These are phyloP conservation scores for Felis chaus DNA, from an alignment of 2,113 vertebrate species.

Conservation along the genomic window DNA sequence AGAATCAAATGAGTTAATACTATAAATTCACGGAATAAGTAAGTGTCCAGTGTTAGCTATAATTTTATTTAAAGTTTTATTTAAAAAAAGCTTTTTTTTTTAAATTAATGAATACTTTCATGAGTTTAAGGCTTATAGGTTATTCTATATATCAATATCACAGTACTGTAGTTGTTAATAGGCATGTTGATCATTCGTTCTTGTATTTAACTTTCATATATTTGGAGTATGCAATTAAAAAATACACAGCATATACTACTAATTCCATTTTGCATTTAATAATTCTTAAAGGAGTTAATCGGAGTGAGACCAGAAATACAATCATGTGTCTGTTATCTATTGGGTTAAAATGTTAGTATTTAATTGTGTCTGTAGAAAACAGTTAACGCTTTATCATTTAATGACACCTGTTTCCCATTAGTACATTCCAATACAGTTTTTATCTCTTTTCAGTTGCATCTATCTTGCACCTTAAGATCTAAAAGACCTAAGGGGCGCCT, in stretches of 20 bases:
- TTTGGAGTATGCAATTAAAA: neutral
- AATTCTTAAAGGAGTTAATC: neutral
- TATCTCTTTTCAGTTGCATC: constrained; percentile 1
- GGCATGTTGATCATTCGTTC: neutral
- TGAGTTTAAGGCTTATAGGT: neutral
- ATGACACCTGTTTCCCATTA: neutral
- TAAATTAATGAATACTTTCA: neutral
- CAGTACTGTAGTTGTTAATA: neutral
- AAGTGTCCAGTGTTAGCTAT: neutral
- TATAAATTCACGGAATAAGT: neutral
- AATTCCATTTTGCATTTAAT: neutral
- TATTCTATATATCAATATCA: neutral
- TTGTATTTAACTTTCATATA: neutral
- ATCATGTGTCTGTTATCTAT: neutral
- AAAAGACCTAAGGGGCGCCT: neutral
- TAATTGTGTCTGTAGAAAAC: neutral
- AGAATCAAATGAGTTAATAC: neutral
- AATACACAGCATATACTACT: neutral
- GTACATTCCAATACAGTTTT: neutral
- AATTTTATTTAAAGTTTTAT: neutral
- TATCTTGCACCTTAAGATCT: neutral
- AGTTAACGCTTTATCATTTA: neutral
- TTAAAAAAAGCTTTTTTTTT: neutral
- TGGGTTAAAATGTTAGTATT: neutral
- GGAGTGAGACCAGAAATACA: neutral